Conservation (phyloP, 2,888 invertebrate species). For the Onthophagus sagittarius region DNA sequence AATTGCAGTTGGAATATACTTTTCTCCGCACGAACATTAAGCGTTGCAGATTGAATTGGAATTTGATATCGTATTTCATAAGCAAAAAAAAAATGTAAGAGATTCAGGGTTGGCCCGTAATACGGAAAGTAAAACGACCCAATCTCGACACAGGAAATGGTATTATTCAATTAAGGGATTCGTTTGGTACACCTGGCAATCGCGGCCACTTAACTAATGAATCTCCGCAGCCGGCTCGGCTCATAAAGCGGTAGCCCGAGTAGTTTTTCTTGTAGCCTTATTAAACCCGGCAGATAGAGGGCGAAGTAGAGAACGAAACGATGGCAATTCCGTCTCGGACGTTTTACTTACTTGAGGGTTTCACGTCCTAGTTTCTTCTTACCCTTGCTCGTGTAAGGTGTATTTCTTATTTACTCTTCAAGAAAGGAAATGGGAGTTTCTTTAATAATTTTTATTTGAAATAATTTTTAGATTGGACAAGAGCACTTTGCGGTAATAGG, state of each 20-base stretch:
- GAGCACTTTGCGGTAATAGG: not conserved
- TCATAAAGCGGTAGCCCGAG: constrained; percentile 5
- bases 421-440: not conserved
- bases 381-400: not conserved
- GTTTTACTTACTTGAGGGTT: constrained; percentile 7
- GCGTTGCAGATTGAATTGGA: no score
- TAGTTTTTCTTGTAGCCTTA: constrained; percentile 14
- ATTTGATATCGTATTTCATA: no score
- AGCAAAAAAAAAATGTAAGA: not conserved
- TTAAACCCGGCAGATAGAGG: constrained; percentile 13
- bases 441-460: not conserved
- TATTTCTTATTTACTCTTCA: not conserved
- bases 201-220: constrained; percentile 33
- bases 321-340: constrained; percentile 6
- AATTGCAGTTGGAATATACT: not conserved
- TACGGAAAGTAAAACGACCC: not conserved
- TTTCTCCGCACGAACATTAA: no score
- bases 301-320: constrained; percentile 4
- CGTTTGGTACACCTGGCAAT: constrained; percentile 24
- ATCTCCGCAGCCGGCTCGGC: constrained; percentile 23
- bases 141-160: constrained; percentile 11
- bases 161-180: constrained; percentile 26
- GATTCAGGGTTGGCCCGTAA: not conserved
- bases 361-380: not conserved
- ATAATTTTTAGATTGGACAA: not conserved